Evolutionary conservation across 2,888 invertebrate species (phyloP), one percentile per base, ranked within the genome.

Genomic region (Melinopterus prodromus): DNA sequence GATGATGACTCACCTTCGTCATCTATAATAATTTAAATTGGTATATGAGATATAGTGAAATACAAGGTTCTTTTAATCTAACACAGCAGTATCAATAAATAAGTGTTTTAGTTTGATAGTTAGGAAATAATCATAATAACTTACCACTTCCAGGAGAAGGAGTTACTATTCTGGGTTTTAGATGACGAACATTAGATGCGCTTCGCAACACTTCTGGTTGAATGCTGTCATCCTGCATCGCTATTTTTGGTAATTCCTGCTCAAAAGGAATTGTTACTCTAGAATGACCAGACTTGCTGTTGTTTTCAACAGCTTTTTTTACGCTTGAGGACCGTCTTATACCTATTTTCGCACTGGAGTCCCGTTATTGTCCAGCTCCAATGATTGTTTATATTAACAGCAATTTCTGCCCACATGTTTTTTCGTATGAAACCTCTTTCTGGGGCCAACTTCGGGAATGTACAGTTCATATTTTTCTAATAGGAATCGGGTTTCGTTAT

Each of bases 391-490:
- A 79, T 79, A 76, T 79, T 75, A 76, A 38, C 75, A 36, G 79
- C 79, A 70, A 79, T 76, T 79, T 79, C 75, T 35, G 74, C 75
- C 79, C 79, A 79, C 79, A 79, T 76, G 36, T 36, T 79, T 79
- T 37, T 79, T 79, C 6, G 78, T 74, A 26, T 72, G 74, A 69
- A 78, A 78, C 35, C 78, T 71, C 69, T 78, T 78, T 69, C 78
- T 53, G 69, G 78, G 78, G 26, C 78, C 78, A 14, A 78, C 78
- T 69, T 78, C 36, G 16, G 53, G 14, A 74, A 78, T 78, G 69
- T 78, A 78, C 15, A 78, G 15, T 78, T 72, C 74, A 74, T 78
- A 74, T 74, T 78, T 78, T 74, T 78, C 78, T n/a, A 78, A 69
- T 69, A 78, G 36, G 6, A 72, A 74, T 7, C 35, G 69, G 16